Percentiles rank a stretch among this genome's conserved stretches.
phyloP scores from a whole-genome alignment of 1,140 invertebrate genomes.

The Scaptomyza hsui region DNA sequence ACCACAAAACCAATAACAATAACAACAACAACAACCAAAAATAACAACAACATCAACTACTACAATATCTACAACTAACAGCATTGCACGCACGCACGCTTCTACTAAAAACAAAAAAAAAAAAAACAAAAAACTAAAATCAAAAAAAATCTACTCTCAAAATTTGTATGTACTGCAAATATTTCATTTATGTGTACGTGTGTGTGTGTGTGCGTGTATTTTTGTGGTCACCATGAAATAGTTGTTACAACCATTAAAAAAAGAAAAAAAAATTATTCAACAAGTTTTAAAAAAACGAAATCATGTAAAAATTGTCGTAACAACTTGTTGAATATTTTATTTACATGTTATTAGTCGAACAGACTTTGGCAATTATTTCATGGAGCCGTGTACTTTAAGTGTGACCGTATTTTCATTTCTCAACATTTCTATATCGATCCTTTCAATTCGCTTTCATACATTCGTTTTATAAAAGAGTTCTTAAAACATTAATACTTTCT shows the following conservation, averaged over 20 bases:
- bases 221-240: constrained; percentile 19
- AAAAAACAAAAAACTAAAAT: constrained; percentile 13
- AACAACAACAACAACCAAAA: constrained; percentile 50
- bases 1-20: constrained; percentile 37
- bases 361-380: constrained; percentile 15
- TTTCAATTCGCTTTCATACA: constrained; percentile 5
- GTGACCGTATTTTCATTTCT: constrained; percentile 29
- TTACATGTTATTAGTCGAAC: too few relatives aligned
- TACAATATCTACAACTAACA: constrained; percentile 35
- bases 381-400: constrained; percentile 8
- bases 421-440: constrained; percentile 6
- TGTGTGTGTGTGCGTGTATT: constrained; percentile 21
- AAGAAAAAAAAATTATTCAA: not conserved
- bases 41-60: constrained; percentile 31
- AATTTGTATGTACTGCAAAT: constrained; percentile 73
- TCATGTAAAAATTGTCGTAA: not conserved
- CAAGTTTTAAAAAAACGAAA: not conserved
- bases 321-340: not conserved
- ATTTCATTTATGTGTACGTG: constrained; percentile 22
- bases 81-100: constrained; percentile 61
- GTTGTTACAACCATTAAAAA: not conserved
- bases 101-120: constrained; percentile 31
- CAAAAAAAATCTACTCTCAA: constrained; percentile 42
- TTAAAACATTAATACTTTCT: not conserved
- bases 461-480: constrained; percentile 2